Percentiles rank a stretch among this genome's conserved stretches.
Evolutionary conservation across 2,888 invertebrate species (phyloP).

Genomic region (Monochamus alternatus): DNA sequence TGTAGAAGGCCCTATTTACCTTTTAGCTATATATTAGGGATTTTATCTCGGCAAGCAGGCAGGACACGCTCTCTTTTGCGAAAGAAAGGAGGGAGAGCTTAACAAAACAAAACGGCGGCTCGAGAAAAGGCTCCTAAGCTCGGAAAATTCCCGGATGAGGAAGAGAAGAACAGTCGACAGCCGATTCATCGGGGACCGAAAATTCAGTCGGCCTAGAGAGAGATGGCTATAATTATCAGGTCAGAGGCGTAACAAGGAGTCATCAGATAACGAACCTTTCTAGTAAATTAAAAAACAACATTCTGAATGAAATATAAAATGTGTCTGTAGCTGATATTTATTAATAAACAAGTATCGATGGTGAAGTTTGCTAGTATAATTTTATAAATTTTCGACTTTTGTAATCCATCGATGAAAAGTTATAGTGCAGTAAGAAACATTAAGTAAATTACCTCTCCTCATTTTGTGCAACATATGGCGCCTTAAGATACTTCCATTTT

Average conservation of each 20-base stretch:
- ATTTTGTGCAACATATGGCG: no score
- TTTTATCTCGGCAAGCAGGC: slow-evolving; percentile 55
- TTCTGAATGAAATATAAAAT: no score
- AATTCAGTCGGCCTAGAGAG: slow-evolving; percentile 6
- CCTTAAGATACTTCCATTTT: no score
- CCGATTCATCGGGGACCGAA: not conserved
- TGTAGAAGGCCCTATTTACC: slow-evolving; percentile 35
- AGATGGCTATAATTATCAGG: slow-evolving; percentile 6
- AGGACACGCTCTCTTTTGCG: slow-evolving; percentile 49
- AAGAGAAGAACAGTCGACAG: not conserved
- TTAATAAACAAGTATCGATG: no score
- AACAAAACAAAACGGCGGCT: slow-evolving; percentile 60
- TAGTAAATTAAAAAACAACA: no score
- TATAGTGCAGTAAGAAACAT: no score
- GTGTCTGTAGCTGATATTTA: no score
- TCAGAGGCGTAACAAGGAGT: not conserved
- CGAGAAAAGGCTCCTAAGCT: slow-evolving; percentile 44
- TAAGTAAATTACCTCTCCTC: no score
- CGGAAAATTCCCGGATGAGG: slow-evolving; percentile 19
- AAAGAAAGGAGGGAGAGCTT: slow-evolving; percentile 53
- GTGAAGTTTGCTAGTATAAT: no score
- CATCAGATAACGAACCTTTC: no score
- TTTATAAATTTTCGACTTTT: no score
- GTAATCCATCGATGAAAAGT: no score
- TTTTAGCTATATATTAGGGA: slow-evolving; percentile 50